Conservation (phyloP, 2,797 vertebrate species). For the Neosilurus mollespiculum region DNA sequence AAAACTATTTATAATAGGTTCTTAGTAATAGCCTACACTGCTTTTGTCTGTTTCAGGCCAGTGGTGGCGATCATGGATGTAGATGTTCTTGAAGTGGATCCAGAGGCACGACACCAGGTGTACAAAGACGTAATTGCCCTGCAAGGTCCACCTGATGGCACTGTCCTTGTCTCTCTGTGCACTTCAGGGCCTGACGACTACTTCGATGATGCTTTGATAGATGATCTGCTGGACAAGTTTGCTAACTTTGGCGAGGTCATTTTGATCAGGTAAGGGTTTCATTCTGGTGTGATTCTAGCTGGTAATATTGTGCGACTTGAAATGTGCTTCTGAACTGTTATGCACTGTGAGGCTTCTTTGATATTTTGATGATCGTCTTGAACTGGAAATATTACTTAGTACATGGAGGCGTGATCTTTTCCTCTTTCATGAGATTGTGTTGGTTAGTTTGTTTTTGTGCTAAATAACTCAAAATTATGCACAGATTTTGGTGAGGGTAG, state of each 20-base stretch:
- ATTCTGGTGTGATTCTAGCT: not conserved
- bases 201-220: constrained; percentile 90
- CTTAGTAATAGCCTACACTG: not conserved
- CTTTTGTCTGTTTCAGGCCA: constrained; percentile 73
- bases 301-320: not conserved
- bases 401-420: not conserved
- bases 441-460: no score
- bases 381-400: not conserved
- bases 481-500: no score
- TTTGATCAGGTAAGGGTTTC: constrained; percentile 85
- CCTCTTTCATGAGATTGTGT: no score
- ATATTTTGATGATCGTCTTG: not conserved
- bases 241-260: constrained; percentile 90
- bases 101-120: constrained; percentile 88
- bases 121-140: constrained; percentile 92
- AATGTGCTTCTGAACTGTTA: not conserved
- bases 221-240: constrained; percentile 94
- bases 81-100: constrained; percentile 94
- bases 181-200: constrained; percentile 82
- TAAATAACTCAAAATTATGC: no score
- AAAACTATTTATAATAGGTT: not conserved
- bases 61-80: constrained; percentile 92
- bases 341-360: not conserved
- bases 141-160: constrained; percentile 95
- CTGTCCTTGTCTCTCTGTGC: constrained; percentile 89